Base-by-base conservation (phyloP, 1,140 invertebrate genomes). In the Listronotus oregonensis region DNA sequence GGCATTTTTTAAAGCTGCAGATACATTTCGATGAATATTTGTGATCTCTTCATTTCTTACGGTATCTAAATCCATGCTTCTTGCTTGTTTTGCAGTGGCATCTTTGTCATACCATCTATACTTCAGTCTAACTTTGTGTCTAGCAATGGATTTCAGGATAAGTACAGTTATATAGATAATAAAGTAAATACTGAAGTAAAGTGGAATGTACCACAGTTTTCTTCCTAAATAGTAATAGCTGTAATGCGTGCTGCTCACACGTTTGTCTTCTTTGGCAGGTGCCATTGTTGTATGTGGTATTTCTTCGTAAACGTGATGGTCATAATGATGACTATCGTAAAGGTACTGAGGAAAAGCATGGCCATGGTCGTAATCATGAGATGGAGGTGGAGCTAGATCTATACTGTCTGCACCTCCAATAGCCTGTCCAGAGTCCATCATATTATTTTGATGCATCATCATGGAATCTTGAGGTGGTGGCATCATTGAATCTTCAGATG, bases 121-220 rank as follows among this genome's bases (percentile, higher is more conserved):
- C 46, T 69, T 75, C 49, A 78, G 72, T 14, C 67, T 68, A n/a
- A 88, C 84, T 80, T 92, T 92, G 74, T 92, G 90, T 55, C 90
- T 84, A 10, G 89, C 84, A 44, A 93, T 86, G 7, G 90, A 89
- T 75, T 91, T 92, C 2, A 92, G 80, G 49, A 93, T 88, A 8
- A 93, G 80, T 40, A 88, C 89, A 3, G 87, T 86, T 2, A 93
- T 87, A 69, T 92, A 93, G 61, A 91, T 83, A 61, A 90, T 88
- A 71, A 92, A 92, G 70, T 90, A 93, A n/a, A 91, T 87, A 62
- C 90, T 91, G 73, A 92, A 93, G 75, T 92, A 93, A 11, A 93
- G 74, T 0, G 91, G 91, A 44, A 92, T 81, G 71, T 92, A 93
- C 86, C 90, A 93, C 3, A 92, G 80, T 72, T 92, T 92, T 63